Conservation (phyloP, 1,140 invertebrate species). For the Galleria mellonella region DNA sequence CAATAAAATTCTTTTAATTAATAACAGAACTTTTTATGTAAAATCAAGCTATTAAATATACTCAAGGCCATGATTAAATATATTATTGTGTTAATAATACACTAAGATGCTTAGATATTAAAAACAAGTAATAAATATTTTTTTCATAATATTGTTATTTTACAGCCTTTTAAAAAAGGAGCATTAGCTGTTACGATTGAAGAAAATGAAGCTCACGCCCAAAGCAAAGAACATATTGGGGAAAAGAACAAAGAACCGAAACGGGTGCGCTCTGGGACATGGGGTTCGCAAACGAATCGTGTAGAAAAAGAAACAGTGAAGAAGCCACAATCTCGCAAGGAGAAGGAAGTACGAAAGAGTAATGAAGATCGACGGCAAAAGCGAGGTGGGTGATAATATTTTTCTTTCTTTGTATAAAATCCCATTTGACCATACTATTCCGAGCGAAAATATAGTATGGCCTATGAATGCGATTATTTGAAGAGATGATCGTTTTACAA, state of each 20-base stretch:
- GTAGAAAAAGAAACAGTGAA: slow-evolving; percentile 48
- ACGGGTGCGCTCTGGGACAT: slow-evolving; percentile 74
- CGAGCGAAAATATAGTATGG: too few relatives aligned
- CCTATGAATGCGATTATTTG: too few relatives aligned
- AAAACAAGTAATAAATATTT: too few relatives aligned
- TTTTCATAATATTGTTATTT: neutral
- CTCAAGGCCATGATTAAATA: too few relatives aligned
- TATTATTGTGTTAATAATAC: too few relatives aligned
- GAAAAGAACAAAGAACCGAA: slow-evolving; percentile 22
- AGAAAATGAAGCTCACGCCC: slow-evolving; percentile 3
- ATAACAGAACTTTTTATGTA: too few relatives aligned
- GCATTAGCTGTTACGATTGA: slow-evolving; percentile 7
- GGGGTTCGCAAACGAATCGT: slow-evolving; percentile 74
- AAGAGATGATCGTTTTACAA: too few relatives aligned
- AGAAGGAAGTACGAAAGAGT: slow-evolving; percentile 44
- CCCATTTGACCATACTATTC: too few relatives aligned
- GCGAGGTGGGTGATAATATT: slow-evolving; percentile 32
- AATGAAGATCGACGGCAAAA: slow-evolving; percentile 60
- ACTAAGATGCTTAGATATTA: too few relatives aligned
- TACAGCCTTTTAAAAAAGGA: slow-evolving; percentile 10
- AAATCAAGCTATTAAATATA: too few relatives aligned
- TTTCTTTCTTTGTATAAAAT: too few relatives aligned
- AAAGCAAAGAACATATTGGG: neutral
- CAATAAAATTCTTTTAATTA: too few relatives aligned
- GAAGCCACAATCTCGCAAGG: slow-evolving; percentile 24